Conservation (phyloP, 2,797 vertebrate species). For the Nyctalus aviator region DNA sequence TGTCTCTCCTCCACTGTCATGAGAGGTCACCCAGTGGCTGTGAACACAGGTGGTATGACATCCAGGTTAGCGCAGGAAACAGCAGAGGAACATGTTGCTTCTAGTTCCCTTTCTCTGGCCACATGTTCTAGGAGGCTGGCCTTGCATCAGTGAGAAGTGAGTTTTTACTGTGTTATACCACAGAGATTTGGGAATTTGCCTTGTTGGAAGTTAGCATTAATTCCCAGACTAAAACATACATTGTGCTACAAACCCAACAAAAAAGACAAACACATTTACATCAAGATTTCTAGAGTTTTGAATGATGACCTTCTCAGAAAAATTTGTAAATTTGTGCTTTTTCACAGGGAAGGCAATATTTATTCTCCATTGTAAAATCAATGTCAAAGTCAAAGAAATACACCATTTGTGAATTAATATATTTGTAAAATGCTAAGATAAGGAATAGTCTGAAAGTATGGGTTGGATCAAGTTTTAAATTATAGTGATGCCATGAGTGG, state of each 20-base stretch:
- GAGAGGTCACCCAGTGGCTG: not conserved
- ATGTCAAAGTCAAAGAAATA: not conserved
- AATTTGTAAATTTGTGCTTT: not conserved
- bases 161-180: not conserved
- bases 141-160: not conserved
- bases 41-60: not conserved
- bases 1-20: not conserved
- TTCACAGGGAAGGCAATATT: not conserved
- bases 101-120: not conserved
- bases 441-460: not conserved
- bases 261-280: not conserved
- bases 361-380: not conserved
- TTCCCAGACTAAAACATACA: not conserved
- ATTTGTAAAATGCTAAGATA: not conserved
- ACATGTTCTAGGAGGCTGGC: not conserved
- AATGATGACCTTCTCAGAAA: not conserved
- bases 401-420: not conserved
- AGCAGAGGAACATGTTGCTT: not conserved
- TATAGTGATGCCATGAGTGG: not conserved
- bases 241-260: not conserved
- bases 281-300: not conserved
- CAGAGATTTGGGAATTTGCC: not conserved
- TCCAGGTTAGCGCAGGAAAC: not conserved
- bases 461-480: not conserved
- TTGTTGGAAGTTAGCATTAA: not conserved